Evolutionary conservation across 2,797 vertebrate species (phyloP), one percentile per base, ranked within the genome.

Genomic region (Brachymystax lenok): DNA sequence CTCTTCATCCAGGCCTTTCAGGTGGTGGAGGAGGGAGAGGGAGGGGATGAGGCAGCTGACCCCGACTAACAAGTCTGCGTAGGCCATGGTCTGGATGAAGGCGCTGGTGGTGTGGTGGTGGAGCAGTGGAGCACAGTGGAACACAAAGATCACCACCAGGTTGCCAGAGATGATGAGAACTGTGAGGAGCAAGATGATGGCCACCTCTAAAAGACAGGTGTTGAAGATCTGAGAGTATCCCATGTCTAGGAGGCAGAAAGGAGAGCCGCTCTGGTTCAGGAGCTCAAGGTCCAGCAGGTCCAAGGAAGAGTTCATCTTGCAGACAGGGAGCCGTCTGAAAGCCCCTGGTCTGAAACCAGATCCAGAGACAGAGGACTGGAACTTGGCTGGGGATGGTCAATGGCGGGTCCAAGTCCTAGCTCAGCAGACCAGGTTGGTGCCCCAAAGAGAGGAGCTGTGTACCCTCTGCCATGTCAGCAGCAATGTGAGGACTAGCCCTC

Each of bases 31-130:
- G 71, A 99, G 91, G 69, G 97, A 98, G 83, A 99, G 89, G 74
- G 97, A 98, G 21, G 98, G 98, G 84, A 98, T 96, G 78, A 99
- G 94, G 91, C 98, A 99, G 93, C 98, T 99, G 74, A 98, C 93
- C 0, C 98, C 98, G 79, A 99, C 97, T 90, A 99, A 91, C 78
- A 99, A 94, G 90, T 99, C 98, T 19, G 98, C 98, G 33, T 99
- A 99, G 0, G 98, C 97, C 98, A 99, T 99, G 28, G 98, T 99
- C 94, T 98, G 97, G 85, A 99, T 98, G 91, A 99, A 99, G 88
- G 97, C 96, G 88, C 97, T 98, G 88, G 98, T 98, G 82, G 96
- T 98, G 87, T 99, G 98, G 86, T 98, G 96, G 94, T 97, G 97
- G 24, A 98, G 95, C 87, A 98, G 90, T 63, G 98, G 98, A n/a